Percentiles rank a stretch among this genome's conserved stretches.
These are phyloP conservation scores for Anneissia japonica DNA, from an alignment of 35 echinoderm and acorn worm species.

Conservation along the genomic window DNA sequence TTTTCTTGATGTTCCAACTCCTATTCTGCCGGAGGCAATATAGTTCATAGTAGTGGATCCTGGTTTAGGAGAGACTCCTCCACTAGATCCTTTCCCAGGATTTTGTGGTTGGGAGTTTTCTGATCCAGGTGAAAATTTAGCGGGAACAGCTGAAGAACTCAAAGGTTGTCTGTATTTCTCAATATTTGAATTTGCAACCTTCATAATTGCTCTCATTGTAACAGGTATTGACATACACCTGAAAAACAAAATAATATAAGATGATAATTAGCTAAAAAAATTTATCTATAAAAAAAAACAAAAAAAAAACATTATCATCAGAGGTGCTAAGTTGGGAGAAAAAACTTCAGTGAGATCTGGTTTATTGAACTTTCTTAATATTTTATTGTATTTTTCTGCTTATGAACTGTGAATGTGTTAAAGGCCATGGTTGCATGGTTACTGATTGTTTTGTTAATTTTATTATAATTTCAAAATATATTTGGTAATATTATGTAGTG, in stretches of 20 bases:
- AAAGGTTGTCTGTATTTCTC: constrained; percentile 3
- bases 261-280: too few species aligned
- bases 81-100: neutral
- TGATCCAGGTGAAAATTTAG: neutral
- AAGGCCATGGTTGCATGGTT: too few species aligned
- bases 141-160: neutral
- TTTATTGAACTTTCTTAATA: too few species aligned
- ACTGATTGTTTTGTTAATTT: too few species aligned
- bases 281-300: too few species aligned
- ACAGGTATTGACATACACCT: constrained; percentile 73
- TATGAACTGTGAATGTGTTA: too few species aligned
- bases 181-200: constrained; percentile 50
- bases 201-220: constrained; percentile 95
- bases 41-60: neutral
- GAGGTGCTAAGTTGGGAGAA: too few species aligned
- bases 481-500: too few species aligned
- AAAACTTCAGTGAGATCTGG: too few species aligned
- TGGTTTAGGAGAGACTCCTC: neutral
- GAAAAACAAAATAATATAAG: neutral
- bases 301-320: too few species aligned
- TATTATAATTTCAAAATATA: too few species aligned
- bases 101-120: neutral
- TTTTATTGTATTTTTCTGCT: too few species aligned
- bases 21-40: neutral
- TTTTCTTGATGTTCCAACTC: neutral